Base-by-base conservation (phyloP, 2,113 vertebrate species). In the Nanorana parkeri region DNA sequence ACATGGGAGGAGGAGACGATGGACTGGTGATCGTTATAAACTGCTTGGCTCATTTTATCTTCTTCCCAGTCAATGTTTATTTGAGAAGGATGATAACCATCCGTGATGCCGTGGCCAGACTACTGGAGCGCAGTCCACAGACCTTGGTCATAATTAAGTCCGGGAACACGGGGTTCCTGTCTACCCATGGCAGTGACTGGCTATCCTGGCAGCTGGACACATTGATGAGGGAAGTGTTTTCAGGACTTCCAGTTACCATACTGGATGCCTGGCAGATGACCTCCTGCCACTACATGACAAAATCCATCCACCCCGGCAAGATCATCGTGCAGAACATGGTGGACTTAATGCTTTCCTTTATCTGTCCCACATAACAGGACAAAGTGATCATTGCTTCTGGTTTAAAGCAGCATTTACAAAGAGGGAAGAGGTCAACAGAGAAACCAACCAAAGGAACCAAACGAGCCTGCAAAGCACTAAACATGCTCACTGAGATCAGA, bases 241-340 rank as follows among this genome's bases (percentile, higher is more conserved):
- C 68, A 61, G 84, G 81, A n/a, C 66, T 88, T 17, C 84, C 84
- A 3, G 87, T 89, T 20, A 85, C 85, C 47, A 51, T 88, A 32
- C 28, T 89, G 2, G 87, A 88, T 5, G 55, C 63, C 10, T 88
- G 87, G 86, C 84, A 88, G 80, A 88, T 88, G 87, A 87, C 88
- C 4, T 78, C 87, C 32, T 86, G 85, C 58, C 87, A 89, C 64
- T 86, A 86, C 29, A 75, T 72, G 1, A 73, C 65, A 5, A 84
- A 85, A 0, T 19, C 84, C 47, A 80, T 88, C 52, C 87, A 89
- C 63, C 88, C 87, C 15, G 17, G 21, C 5, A 41, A 29, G 17
- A 20, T 73, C 10, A 82, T 89, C 3, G 72, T 89, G 7, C 26
- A 65, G 63, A 89, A 87, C 24, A 83, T 86, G 19, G 72, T 86